Percentiles rank a stretch among this genome's conserved stretches.
Evolutionary conservation across 2,888 invertebrate species (phyloP).

Genomic region (Dasypogon diadema): DNA sequence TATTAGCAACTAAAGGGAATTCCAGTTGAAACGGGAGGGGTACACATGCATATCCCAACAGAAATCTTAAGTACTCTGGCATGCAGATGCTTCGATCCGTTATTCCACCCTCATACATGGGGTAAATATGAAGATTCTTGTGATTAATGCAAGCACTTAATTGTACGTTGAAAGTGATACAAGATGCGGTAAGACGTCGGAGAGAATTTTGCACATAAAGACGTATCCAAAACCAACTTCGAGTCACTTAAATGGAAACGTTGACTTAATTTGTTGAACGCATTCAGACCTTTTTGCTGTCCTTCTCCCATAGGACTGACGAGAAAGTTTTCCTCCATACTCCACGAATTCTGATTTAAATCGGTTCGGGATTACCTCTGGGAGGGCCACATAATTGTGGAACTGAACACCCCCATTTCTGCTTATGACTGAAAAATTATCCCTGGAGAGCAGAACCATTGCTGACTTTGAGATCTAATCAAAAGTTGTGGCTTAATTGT

Average conservation of each 20-base stretch:
- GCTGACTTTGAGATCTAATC: conserved; percentile 31
- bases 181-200: background rate
- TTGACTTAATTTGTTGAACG: background rate
- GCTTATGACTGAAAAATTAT: conserved; percentile 41
- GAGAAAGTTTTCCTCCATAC: conserved; percentile 13
- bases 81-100: conserved; percentile 24
- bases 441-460: background rate
- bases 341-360: conserved; percentile 23
- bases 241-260: background rate
- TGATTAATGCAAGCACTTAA: conserved; percentile 26
- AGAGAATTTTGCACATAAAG: background rate
- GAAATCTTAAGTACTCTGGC: conserved; percentile 1
- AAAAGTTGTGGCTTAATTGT: conserved; percentile 39
- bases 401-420: conserved; percentile 21
- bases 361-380: conserved; percentile 7
- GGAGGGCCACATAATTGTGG: background rate
- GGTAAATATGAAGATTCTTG: conserved; percentile 9
- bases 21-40: conserved; percentile 11
- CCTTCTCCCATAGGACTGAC: background rate
- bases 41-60: conserved; percentile 4
- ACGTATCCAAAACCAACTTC: background rate
- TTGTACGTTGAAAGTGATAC: conserved; percentile 27
- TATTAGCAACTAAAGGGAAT: background rate
- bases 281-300: background rate
- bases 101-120: background rate